Evolutionary conservation across 2,797 vertebrate genomes (phyloP).

Genomic region (Champsocephalus esox): DNA sequence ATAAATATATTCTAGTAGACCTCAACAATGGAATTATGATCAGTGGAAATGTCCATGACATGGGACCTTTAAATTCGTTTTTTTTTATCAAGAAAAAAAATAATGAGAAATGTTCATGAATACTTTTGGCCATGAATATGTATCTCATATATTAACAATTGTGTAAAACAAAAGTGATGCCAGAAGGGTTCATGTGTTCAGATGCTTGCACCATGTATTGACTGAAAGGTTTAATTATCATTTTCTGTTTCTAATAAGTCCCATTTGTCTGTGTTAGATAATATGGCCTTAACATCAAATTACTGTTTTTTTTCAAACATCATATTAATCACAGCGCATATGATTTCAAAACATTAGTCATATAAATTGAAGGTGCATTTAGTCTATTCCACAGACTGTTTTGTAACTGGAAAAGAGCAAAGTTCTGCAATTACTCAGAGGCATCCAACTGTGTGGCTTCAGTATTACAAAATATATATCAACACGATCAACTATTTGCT

Average conservation of each 20-base stretch:
- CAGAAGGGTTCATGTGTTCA: too few species aligned
- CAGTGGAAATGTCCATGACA: too few species aligned
- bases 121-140: background rate
- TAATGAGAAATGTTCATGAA: background rate
- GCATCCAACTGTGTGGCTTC: background rate
- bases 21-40: too few species aligned
- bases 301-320: background rate
- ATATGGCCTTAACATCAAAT: background rate
- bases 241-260: background rate
- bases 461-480: constrained; percentile 5
- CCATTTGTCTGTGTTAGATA: background rate
- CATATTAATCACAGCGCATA: background rate
- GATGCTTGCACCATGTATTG: background rate
- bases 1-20: too few species aligned
- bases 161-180: background rate
- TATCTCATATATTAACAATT: background rate
- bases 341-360: constrained; percentile 15
- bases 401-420: background rate
- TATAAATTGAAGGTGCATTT: background rate
- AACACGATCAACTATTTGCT: constrained; percentile 3
- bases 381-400: constrained; percentile 3
- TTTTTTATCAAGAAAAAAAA: background rate
- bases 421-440: constrained; percentile 9
- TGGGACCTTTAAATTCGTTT: too few species aligned
- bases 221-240: background rate